Percentiles rank a stretch among this genome's conserved stretches.
Evolutionary conservation across 2,888 invertebrate species (phyloP).

Genomic region (Coleophora deauratella): DNA sequence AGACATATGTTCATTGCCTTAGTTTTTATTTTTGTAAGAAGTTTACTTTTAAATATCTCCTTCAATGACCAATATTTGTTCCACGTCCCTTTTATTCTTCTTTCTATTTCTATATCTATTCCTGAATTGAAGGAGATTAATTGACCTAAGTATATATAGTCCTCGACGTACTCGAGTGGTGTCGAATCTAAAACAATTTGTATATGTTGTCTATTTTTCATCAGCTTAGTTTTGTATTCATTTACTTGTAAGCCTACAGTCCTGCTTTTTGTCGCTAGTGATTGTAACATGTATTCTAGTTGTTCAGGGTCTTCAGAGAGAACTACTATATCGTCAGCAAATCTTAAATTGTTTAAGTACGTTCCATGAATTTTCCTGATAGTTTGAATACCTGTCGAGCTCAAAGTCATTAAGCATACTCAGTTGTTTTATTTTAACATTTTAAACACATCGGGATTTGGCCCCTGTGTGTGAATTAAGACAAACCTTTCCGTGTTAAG

Average conservation of each 20-base stretch:
- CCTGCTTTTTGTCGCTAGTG: background rate
- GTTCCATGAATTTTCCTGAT: background rate
- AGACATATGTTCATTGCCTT: no score
- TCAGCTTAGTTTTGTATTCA: background rate
- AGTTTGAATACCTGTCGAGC: background rate
- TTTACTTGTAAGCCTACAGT: background rate
- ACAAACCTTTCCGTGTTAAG: no score
- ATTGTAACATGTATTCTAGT: background rate
- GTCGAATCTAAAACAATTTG: background rate
- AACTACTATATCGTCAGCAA: background rate
- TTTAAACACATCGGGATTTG: no score
- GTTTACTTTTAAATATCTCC: no score
- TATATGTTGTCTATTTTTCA: background rate
- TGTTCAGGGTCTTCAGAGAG: background rate
- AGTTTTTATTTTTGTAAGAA: no score
- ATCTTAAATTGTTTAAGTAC: background rate
- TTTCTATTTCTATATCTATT: background rate
- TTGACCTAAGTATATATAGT: background rate
- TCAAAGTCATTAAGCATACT: no score
- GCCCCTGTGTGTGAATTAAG: no score
- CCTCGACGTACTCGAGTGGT: background rate
- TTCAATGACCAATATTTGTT: no score
- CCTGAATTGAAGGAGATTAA: background rate
- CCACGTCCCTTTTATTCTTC: background rate
- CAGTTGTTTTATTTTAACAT: no score